phyloP scores from a whole-genome alignment of 2,113 vertebrate species.

The Lates calcarifer region DNA sequence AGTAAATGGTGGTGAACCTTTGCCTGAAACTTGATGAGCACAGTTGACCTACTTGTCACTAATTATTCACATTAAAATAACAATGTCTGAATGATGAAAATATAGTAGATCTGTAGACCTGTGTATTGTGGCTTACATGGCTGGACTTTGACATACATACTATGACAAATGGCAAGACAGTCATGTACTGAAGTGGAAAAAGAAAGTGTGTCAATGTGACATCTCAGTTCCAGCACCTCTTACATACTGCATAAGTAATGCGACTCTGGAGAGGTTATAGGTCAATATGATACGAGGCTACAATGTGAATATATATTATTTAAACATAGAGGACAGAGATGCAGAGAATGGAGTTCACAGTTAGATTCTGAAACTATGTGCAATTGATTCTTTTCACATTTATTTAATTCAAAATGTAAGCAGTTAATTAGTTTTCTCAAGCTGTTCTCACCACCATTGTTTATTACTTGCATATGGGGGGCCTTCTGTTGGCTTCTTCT shows the following conservation, averaged over 20 bases:
- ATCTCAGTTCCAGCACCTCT: not conserved
- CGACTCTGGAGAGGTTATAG: slow-evolving; percentile 6
- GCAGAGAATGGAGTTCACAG: not conserved
- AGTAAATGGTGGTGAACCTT: not conserved
- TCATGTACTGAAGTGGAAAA: not conserved
- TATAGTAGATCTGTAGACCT: not conserved
- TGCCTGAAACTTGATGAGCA: not conserved
- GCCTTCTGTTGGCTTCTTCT: not conserved
- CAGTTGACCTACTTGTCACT: not conserved
- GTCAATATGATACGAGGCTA: not conserved
- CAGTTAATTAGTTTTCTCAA: not conserved
- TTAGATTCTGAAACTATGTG: not conserved
- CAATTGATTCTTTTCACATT: not conserved
- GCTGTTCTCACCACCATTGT: not conserved
- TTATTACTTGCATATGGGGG: not conserved
- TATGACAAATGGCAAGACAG: not conserved
- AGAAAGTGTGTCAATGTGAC: slow-evolving; percentile 2
- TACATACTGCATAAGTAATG: slow-evolving; percentile 13
- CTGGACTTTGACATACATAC: not conserved
- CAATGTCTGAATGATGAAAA: not conserved
- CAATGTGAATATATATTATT: slow-evolving; percentile 10
- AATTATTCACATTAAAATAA: not conserved
- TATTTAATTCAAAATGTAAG: not conserved
- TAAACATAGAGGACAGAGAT: not conserved
- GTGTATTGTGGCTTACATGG: not conserved